phyloP scores from a whole-genome alignment of 2,797 vertebrate genomes.

The Nyctibius grandis region DNA sequence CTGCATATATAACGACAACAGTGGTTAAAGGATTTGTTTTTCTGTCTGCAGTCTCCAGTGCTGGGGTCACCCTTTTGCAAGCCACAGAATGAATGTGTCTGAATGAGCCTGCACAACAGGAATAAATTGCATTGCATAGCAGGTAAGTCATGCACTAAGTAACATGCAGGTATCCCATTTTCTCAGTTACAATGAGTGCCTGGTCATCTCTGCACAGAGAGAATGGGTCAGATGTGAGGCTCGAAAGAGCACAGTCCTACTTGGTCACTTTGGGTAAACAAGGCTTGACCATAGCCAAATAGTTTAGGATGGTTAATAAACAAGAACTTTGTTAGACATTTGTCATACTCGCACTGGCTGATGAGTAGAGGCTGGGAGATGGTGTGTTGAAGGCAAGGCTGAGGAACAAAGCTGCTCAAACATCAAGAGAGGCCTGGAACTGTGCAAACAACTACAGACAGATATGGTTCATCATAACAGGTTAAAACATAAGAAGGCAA shows the following conservation, averaged over 20 bases:
- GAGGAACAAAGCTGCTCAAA: background rate
- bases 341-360: background rate
- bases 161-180: background rate
- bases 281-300: background rate
- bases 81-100: background rate
- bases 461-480: background rate
- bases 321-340: background rate
- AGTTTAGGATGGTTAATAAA: background rate
- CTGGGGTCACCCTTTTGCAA: background rate
- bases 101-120: background rate
- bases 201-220: background rate
- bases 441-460: background rate
- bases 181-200: background rate
- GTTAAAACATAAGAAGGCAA: background rate
- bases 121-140: background rate
- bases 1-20: background rate
- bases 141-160: background rate
- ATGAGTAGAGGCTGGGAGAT: background rate
- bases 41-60: background rate
- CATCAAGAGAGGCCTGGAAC: background rate
- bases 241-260: background rate
- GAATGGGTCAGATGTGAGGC: background rate
- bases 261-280: background rate
- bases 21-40: background rate
- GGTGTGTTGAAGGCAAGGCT: background rate